Evolutionary conservation across 2,888 invertebrate genomes (phyloP), one percentile per base, ranked within the genome.

Genomic region (Agrochola circellaris): DNA sequence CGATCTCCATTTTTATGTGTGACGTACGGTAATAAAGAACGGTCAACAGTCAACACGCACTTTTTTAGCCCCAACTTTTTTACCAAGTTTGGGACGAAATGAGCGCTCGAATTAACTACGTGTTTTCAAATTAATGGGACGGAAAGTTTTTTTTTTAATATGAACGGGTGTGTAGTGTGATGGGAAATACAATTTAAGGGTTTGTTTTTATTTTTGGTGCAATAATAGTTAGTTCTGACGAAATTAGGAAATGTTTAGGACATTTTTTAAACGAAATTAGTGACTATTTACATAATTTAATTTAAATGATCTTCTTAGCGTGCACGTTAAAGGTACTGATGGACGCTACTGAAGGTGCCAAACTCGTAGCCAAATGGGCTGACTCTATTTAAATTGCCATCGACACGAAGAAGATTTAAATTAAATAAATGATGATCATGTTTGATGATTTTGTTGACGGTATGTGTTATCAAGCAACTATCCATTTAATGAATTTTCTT

Each of bases 1-100:
- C 88, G 66, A 70, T 82, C 74, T 79, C 79, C 83, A 87, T 85
- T 86, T 90, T 88, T 88, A 86, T 87, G 87, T 78, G 80, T 73
- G 87, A 88, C 89, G 87, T 77, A 90, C 84, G 26, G 78, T 48
- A 60, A 75, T 85, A 81, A 87, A 89, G 83, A 86, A 85, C 61
- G 61, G 68, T 26, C 77, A 70, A 81, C 81, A 74, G 67, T 30
- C 78, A 70, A 81, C 81, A 74, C 62, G 30, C 54, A n/a, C 38
- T 76, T 77, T 83, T 80, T 74, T 79, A 68, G 69, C 48, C 30
- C 72, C 79, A 76, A 26, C 45, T 64, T 79, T 85, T 77, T 75
- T 74, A 62, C 26, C 58, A 54, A 48, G 11, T 73, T 73, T 23
- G 75, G 71, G 48, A 65, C 56, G 26, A 77, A 74, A 80, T 77